Percentiles rank a stretch among this genome's conserved stretches.
These are phyloP conservation scores for Euclidia mi DNA, from an alignment of 2,888 invertebrate species.

Conservation along the genomic window DNA sequence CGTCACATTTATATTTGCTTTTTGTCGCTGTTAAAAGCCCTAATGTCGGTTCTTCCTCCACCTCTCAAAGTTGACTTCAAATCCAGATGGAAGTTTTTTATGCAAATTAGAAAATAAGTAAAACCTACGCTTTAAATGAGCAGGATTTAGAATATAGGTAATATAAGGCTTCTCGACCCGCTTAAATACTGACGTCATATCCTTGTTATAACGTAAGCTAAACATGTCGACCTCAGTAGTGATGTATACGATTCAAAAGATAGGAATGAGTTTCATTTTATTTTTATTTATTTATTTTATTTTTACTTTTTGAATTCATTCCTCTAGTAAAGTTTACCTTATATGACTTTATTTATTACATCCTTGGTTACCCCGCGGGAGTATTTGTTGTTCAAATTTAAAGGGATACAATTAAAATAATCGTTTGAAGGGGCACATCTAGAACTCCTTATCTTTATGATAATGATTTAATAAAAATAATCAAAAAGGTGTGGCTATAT, in stretches of 20 bases:
- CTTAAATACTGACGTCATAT: slow-evolving; percentile 18
- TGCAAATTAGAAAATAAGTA: no score
- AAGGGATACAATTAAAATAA: slow-evolving; percentile 26
- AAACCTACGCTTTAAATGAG: no score
- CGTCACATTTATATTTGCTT: no score
- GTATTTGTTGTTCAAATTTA: slow-evolving; percentile 24
- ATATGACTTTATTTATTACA: slow-evolving; percentile 45
- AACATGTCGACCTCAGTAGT: slow-evolving; percentile 36
- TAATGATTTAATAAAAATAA: slow-evolving; percentile 3
- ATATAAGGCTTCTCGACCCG: no score
- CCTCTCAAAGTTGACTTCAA: no score
- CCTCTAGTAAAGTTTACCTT: slow-evolving; percentile 27
- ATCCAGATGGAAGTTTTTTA: no score
- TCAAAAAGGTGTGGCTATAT: no score
- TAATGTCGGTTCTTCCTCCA: no score
- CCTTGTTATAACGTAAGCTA: slow-evolving; percentile 21
- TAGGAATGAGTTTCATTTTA: slow-evolving; percentile 41
- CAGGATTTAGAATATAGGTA: no score
- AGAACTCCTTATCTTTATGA: slow-evolving; percentile 9
- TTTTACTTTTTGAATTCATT: slow-evolving; percentile 13
- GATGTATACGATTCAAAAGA: slow-evolving; percentile 43
- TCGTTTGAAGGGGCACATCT: slow-evolving; percentile 13
- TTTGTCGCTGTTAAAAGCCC: no score
- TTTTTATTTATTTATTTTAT: slow-evolving; percentile 19
- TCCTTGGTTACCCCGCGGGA: slow-evolving; percentile 40